These are phyloP conservation scores for Ceratoteleas bidentatus DNA, from an alignment of 1,140 invertebrate species.

Conservation along the genomic window DNA sequence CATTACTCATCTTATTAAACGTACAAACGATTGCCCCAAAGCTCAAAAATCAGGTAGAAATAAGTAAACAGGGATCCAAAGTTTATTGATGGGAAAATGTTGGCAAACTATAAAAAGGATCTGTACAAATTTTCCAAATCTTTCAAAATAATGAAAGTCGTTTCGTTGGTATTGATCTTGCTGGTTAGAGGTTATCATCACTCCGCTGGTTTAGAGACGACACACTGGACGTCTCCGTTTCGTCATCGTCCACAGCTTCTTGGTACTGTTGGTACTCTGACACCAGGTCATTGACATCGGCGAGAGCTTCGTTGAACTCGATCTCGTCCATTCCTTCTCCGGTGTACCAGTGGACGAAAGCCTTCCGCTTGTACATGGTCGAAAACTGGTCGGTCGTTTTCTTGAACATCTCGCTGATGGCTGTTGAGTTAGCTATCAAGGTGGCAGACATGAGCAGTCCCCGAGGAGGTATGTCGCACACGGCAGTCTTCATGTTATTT, in stretches of 20 bases:
- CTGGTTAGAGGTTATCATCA: no score
- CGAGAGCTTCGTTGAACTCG: slow-evolving; percentile 82
- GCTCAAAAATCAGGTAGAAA: no score
- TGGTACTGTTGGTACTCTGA: slow-evolving; percentile 80
- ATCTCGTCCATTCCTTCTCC: slow-evolving; percentile 87
- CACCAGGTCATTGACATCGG: slow-evolving; percentile 86
- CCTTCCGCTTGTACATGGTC: slow-evolving; percentile 87
- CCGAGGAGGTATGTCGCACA: slow-evolving; percentile 84
- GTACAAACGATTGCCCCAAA: neutral
- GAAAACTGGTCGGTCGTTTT: slow-evolving; percentile 84
- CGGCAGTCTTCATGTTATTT: slow-evolving; percentile 84
- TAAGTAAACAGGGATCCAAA: no score
- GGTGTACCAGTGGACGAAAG: slow-evolving; percentile 88
- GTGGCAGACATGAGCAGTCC: slow-evolving; percentile 83
- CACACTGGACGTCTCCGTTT: neutral
- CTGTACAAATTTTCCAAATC: no score
- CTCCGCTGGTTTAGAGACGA: no score
- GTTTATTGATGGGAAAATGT: neutral
- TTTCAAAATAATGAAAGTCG: no score
- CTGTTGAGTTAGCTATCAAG: slow-evolving; percentile 83
- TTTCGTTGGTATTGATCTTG: no score
- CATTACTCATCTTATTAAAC: slow-evolving; percentile 53
- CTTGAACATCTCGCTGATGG: slow-evolving; percentile 85
- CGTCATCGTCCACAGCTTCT: slow-evolving; percentile 69
- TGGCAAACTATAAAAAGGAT: neutral